phyloP scores from a whole-genome alignment of 2,797 vertebrate species.

The Leptoclinus maculatus region DNA sequence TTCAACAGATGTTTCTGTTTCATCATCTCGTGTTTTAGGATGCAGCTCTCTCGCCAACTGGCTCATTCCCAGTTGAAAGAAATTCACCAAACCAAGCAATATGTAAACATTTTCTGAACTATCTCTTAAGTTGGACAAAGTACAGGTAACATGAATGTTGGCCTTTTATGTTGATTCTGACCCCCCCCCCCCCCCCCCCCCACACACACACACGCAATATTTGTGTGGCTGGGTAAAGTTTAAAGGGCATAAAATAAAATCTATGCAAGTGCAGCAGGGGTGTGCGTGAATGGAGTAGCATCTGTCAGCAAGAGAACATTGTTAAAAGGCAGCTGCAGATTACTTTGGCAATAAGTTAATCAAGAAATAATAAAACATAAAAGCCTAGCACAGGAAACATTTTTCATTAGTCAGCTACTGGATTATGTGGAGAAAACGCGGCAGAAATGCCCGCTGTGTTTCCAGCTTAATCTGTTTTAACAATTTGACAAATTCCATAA shows the following conservation, averaged over 20 bases:
- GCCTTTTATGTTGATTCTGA: background rate
- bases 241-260: background rate
- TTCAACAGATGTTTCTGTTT: background rate
- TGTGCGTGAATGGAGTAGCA: background rate
- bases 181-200: no score
- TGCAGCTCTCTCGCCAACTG: conserved; percentile 42
- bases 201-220: background rate
- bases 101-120: background rate
- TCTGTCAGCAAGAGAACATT: background rate
- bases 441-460: background rate
- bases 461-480: background rate
- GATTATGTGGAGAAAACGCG: no score
- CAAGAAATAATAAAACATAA: background rate
- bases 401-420: background rate
- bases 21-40: conserved; percentile 70
- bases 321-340: background rate
- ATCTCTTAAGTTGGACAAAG: background rate
- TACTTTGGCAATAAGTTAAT: background rate
- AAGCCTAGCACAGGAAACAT: background rate
- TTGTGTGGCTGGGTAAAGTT: background rate
- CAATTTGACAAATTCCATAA: background rate
- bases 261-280: background rate
- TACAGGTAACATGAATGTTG: background rate
- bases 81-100: background rate
- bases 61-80: background rate